Evolutionary conservation across 2,888 invertebrate genomes (phyloP).

Genomic region (Dicranocentrus wangi): DNA sequence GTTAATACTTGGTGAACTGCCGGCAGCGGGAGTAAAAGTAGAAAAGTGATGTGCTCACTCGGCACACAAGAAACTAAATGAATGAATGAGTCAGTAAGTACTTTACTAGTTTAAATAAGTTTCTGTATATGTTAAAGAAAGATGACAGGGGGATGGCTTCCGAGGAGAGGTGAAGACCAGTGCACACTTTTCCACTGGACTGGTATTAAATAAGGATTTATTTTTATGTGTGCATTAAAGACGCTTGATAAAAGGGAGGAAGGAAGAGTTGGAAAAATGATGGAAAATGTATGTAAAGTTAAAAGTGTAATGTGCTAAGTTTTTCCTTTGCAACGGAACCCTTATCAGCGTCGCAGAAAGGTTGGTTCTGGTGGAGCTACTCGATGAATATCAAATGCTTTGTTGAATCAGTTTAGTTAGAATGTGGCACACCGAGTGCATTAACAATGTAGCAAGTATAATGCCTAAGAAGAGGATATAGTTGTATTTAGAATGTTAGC

Average conservation of each 20-base stretch:
- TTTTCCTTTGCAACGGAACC: not conserved
- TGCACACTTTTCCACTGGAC: not conserved
- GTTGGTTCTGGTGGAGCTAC: not conserved
- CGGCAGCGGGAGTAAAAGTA: not conserved
- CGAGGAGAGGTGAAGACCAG: not conserved
- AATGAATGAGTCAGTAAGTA: constrained; percentile 8
- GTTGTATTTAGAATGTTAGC: too few species aligned
- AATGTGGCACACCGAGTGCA: too few species aligned
- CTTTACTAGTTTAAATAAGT: constrained; percentile 21
- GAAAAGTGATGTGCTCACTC: not conserved
- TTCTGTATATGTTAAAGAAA: constrained; percentile 10
- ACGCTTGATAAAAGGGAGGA: not conserved
- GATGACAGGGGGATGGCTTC: constrained; percentile 14
- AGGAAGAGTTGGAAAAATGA: not conserved
- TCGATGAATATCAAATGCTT: too few species aligned
- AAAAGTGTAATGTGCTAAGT: constrained; percentile 1
- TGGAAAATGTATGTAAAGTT: constrained; percentile 13
- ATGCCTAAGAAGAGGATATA: too few species aligned
- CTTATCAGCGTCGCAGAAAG: not conserved
- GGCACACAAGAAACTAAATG: constrained; percentile 7
- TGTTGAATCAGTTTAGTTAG: too few species aligned
- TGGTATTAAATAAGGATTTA: constrained; percentile 21
- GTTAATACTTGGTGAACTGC: constrained; percentile 1
- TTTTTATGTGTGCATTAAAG: constrained; percentile 3
- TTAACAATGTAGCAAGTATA: too few species aligned